These are phyloP conservation scores for Xanthostigma xanthostigma DNA, from an alignment of 2,888 invertebrate genomes.

Conservation along the genomic window DNA sequence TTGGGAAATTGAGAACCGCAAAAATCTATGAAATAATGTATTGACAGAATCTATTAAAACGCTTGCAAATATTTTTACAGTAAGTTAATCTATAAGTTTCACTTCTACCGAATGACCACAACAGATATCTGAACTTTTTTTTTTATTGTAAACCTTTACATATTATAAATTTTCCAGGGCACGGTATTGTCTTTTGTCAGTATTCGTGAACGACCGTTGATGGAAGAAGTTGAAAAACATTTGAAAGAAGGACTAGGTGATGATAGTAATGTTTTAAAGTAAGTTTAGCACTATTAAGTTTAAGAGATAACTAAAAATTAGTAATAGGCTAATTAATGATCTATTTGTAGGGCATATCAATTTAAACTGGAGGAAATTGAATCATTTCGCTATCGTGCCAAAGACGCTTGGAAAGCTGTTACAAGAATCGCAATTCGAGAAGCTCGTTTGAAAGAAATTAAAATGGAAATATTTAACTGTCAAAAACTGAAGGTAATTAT, in stretches of 20 bases:
- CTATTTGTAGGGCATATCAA: constrained; percentile 60
- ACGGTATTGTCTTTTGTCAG: constrained; percentile 82
- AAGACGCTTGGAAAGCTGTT: constrained; percentile 90
- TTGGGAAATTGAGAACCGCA: no score
- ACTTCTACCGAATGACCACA: no score
- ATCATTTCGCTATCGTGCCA: constrained; percentile 85
- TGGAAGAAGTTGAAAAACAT: constrained; percentile 62
- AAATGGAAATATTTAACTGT: constrained; percentile 82
- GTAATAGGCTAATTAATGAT: constrained; percentile 1
- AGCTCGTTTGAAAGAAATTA: constrained; percentile 90
- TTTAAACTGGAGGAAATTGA: constrained; percentile 93
- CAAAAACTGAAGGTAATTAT: constrained; percentile 68
- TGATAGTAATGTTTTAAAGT: constrained; percentile 43
- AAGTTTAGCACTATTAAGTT: constrained; percentile 23
- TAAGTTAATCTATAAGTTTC: no score
- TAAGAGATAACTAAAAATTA: not conserved
- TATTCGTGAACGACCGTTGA: constrained; percentile 54
- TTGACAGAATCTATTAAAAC: no score
- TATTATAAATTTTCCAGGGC: constrained; percentile 35
- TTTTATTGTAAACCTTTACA: not conserved
- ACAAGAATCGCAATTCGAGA: constrained; percentile 88
- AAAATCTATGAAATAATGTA: no score
- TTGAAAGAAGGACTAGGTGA: constrained; percentile 49
- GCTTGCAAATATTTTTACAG: no score
- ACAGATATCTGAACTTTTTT: not conserved